Percentiles rank a stretch among this genome's conserved stretches.
phyloP scores from a whole-genome alignment of 2,888 invertebrate species.

The Frankliniella fusca region DNA sequence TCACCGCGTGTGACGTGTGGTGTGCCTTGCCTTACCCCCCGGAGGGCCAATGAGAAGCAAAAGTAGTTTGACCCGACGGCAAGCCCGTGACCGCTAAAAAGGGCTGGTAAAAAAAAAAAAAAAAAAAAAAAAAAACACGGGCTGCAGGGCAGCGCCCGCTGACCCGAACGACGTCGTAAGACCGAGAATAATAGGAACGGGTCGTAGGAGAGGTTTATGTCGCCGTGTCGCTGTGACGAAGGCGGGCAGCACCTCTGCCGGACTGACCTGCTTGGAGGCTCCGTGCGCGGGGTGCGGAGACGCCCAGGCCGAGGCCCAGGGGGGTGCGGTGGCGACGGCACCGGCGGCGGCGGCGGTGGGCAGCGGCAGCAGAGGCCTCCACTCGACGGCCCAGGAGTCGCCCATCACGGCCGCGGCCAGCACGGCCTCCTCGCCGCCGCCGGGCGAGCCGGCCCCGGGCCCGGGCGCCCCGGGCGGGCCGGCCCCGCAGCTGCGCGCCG shows the following conservation, averaged over 20 bases:
- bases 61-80: no score
- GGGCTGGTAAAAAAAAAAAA: no score
- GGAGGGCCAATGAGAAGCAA: no score
- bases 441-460: neutral
- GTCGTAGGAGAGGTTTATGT: neutral
- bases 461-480: neutral
- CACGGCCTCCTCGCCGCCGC: conserved; percentile 9
- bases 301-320: neutral
- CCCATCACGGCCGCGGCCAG: neutral
- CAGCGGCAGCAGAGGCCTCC: neutral
- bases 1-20: no score
- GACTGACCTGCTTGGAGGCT: conserved; percentile 2
- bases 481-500: neutral
- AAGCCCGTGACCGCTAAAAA: no score
- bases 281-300: neutral
- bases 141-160: neutral
- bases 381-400: conserved; percentile 18
- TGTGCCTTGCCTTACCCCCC: no score
- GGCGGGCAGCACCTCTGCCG: no score
- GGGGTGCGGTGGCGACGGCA: neutral
- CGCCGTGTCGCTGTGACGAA: neutral
- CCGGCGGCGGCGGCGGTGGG: neutral
- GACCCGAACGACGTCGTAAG: no score
- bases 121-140: neutral
- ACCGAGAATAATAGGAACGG: neutral